Base-by-base conservation (phyloP, 2,888 invertebrate species). In the Trissoscelio sp. region DNA sequence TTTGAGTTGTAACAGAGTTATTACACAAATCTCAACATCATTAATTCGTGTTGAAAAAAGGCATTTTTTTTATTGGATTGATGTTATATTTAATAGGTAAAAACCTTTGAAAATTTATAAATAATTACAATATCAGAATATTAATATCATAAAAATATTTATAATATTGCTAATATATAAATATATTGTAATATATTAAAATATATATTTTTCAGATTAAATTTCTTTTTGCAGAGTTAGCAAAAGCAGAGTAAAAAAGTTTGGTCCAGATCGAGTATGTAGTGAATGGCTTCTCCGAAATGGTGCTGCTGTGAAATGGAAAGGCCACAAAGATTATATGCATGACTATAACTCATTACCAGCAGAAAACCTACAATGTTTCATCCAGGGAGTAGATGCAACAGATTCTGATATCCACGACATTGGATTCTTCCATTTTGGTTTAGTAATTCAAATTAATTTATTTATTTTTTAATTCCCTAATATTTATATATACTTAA, bases 261-360 rank as follows among this genome's bases (percentile, higher is more conserved):
- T 97, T 44, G 99, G 99, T 0, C 95, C 98, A 0, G 97, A 99
- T 89, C 92, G 97, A 64, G 95, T 96, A 2, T 98, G 98, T 91
- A 98, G 98, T 0, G 99, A 99, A 92, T 99, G 99, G 99, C 92
- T 99, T 4, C 92, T 99, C 24, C 93, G 96, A 83, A 98, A 98
- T 92, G 98, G 98, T 1, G 98, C 97, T 2, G 92, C 93, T 72
- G 94, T 99, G 0, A 94, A 94, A 79, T 97, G 96, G 94, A 92
- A 92, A 34, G 93, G 93, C 34, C 85, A 88, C 3, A 86, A 91
- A 0, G 92, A 93, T 3, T 93, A 92, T 85, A 89, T 94, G 42
- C 90, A 92, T 53, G 95, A 98, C 91, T 98, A 97, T 89, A 97
- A 98, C 91, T 86, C 90, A 0, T 91, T 98, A 51, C 96, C 96